Evolutionary conservation across 2,797 vertebrate genomes (phyloP).

Genomic region (Zenarchopterus dispar): DNA sequence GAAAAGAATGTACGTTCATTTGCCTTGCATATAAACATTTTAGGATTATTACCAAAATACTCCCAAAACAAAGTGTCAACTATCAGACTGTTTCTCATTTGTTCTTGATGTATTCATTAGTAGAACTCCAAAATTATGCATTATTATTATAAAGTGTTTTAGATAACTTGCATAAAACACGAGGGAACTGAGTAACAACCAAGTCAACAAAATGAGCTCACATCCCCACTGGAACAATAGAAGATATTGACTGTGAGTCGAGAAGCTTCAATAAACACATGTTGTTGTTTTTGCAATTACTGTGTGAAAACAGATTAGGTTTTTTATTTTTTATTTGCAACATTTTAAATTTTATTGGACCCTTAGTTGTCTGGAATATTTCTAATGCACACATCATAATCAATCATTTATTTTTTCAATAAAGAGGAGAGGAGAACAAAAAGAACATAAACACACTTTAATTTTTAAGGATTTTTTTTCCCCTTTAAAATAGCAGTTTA

Average conservation of each 20-base stretch:
- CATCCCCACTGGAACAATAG: conserved; percentile 55
- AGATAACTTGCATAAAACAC: not conserved
- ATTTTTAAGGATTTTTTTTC: too few relatives aligned
- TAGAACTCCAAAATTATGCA: too few relatives aligned
- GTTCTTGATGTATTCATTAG: too few relatives aligned
- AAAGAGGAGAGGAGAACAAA: too few relatives aligned
- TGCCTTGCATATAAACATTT: too few relatives aligned
- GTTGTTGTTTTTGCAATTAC: conserved; percentile 51
- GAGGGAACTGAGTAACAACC: not conserved
- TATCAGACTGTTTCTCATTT: too few relatives aligned
- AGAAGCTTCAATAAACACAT: conserved; percentile 57
- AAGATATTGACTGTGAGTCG: conserved; percentile 52
- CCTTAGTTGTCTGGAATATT: not conserved
- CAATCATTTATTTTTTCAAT: not conserved
- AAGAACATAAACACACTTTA: too few relatives aligned
- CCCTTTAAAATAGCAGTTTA: too few relatives aligned
- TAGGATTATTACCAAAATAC: too few relatives aligned
- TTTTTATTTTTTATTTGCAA: conserved; percentile 43
- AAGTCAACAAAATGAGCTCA: conserved; percentile 37
- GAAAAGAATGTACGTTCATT: too few relatives aligned
- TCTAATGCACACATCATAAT: not conserved
- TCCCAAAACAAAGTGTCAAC: too few relatives aligned
- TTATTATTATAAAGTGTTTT: too few relatives aligned
- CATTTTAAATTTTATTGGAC: not conserved
- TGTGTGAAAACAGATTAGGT: conserved; percentile 28